Evolutionary conservation across 2,888 invertebrate species (phyloP).

Genomic region (Syritta pipiens): DNA sequence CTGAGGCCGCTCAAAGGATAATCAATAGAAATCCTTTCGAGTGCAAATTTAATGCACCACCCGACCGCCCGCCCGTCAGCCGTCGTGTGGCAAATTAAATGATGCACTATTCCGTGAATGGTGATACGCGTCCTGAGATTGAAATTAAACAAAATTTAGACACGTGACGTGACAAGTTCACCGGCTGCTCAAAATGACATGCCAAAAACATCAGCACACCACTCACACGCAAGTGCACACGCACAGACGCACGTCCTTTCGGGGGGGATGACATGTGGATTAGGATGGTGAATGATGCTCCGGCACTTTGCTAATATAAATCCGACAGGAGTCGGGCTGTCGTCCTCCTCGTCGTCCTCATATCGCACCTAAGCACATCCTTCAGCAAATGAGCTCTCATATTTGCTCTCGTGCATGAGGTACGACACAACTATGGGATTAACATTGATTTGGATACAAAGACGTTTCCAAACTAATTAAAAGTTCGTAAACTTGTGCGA

Average conservation of each 20-base stretch:
- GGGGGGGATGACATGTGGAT: constrained; percentile 32
- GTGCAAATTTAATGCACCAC: constrained; percentile 37
- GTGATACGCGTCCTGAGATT: background rate
- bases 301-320: constrained; percentile 4
- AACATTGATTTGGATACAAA: constrained; percentile 62
- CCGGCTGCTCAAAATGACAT: background rate
- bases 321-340: too few species aligned
- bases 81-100: too few species aligned
- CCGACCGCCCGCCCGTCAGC: too few species aligned
- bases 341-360: too few species aligned
- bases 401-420: constrained; percentile 30
- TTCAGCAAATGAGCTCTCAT: constrained; percentile 15
- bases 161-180: constrained; percentile 13
- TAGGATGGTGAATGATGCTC: constrained; percentile 36
- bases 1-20: constrained; percentile 33
- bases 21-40: constrained; percentile 49
- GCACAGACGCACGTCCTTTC: too few species aligned
- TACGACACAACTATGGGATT: constrained; percentile 38
- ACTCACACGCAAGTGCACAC: too few species aligned
- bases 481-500: constrained; percentile 50
- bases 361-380: too few species aligned
- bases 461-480: constrained; percentile 61
- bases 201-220: constrained; percentile 32
- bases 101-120: constrained; percentile 6
- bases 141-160: constrained; percentile 30